Conservation (phyloP, 2,113 vertebrate genomes). For the Podarcis cretensis region DNA sequence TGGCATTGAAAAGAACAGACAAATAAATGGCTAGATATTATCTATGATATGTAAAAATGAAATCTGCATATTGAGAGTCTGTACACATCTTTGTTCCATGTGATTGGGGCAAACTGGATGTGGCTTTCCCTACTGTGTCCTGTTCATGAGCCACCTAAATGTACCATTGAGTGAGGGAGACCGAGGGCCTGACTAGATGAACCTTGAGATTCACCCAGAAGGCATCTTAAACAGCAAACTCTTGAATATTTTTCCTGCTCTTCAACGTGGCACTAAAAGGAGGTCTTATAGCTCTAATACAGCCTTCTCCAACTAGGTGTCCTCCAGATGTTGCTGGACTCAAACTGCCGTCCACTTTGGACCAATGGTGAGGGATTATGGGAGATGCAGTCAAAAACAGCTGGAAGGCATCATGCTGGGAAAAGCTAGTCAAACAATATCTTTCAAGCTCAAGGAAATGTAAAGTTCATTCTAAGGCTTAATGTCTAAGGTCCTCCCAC, state of each 20-base stretch:
- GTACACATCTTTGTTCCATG: not conserved
- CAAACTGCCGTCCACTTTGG: too few relatives aligned
- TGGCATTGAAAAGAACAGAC: too few relatives aligned
- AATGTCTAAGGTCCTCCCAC: slow-evolving; percentile 53
- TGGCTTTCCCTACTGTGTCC: not conserved
- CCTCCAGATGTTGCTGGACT: too few relatives aligned
- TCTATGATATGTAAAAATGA: not conserved
- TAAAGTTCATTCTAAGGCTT: slow-evolving; percentile 61
- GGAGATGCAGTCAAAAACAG: too few relatives aligned
- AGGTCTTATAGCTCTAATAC: slow-evolving; percentile 37
- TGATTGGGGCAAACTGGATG: not conserved
- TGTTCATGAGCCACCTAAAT: not conserved
- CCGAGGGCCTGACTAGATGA: not conserved
- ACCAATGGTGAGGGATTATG: too few relatives aligned
- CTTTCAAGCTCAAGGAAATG: slow-evolving; percentile 62
- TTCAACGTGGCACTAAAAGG: slow-evolving; percentile 61
- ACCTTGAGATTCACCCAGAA: not conserved
- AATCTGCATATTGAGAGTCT: not conserved
- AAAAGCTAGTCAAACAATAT: slow-evolving; percentile 37
- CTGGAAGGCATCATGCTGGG: too few relatives aligned
- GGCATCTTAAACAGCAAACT: slow-evolving; percentile 23
- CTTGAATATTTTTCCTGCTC: slow-evolving; percentile 57
- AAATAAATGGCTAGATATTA: not conserved
- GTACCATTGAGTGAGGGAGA: not conserved
- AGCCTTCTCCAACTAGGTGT: too few relatives aligned